These are phyloP conservation scores for Grammomys dolichurus DNA, from an alignment of 2,113 vertebrate genomes.

Conservation along the genomic window DNA sequence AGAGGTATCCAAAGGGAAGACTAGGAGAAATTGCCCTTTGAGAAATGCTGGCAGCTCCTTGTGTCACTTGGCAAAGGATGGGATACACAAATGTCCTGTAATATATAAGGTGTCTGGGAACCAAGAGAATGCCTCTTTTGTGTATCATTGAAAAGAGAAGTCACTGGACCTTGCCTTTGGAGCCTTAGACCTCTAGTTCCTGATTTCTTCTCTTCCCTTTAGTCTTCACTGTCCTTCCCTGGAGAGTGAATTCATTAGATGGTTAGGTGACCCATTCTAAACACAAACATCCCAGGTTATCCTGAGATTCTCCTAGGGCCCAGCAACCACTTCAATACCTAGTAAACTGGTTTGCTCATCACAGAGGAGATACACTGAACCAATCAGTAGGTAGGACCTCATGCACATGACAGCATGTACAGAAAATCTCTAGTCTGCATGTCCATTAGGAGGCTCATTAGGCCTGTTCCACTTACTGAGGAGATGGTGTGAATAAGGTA, in stretches of 20 bases:
- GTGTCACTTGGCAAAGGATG: not conserved
- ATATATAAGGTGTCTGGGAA: not conserved
- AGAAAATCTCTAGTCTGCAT: not conserved
- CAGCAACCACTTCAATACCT: not conserved
- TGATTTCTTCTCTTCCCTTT: not conserved
- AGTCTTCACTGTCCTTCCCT: not conserved
- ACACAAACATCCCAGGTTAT: not conserved
- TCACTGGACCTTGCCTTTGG: not conserved
- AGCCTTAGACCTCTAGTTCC: not conserved
- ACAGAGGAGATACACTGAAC: not conserved
- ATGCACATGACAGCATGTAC: not conserved
- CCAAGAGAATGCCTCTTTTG: not conserved
- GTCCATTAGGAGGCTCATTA: not conserved
- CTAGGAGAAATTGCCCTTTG: not conserved
- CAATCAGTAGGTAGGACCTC: not conserved
- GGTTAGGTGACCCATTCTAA: not conserved
- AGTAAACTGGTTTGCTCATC: not conserved
- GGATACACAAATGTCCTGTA: not conserved
- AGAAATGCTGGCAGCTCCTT: not conserved
- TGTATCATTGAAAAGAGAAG: not conserved
- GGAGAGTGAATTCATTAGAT: not conserved
- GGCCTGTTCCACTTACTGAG: not conserved
- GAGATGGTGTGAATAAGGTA: not conserved
- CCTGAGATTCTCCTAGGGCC: not conserved
- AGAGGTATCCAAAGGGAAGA: not conserved